A percentile compares a stretch with the other conserved stretches of the same genome.
These are phyloP conservation scores for Cartodere bifasciata DNA, from an alignment of 2,888 invertebrate species.

Conservation along the genomic window DNA sequence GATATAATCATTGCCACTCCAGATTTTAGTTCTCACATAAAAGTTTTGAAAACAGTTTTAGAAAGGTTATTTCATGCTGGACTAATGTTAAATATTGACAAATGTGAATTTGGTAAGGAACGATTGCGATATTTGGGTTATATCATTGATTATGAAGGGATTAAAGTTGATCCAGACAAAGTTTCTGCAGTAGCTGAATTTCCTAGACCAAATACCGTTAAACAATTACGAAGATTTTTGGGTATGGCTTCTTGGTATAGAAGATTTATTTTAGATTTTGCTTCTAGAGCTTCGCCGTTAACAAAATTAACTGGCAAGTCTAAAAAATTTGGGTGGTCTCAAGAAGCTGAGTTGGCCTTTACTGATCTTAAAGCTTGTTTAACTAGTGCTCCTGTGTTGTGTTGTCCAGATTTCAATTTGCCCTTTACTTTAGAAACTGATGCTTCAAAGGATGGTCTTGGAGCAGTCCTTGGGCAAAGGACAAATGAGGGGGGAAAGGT, in stretches of 20 bases:
- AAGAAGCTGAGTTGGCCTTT: background rate
- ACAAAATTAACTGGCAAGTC: background rate
- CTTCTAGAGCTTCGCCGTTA: background rate
- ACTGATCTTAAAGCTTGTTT: background rate
- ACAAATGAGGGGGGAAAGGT: background rate
- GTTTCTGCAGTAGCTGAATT: no score
- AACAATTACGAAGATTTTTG: no score
- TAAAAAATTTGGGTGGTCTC: background rate
- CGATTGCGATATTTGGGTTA: no score
- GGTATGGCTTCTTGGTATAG: background rate
- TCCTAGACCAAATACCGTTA: no score
- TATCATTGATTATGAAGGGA: no score
- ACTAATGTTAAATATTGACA: no score
- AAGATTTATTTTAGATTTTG: background rate
- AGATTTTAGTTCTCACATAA: no score
- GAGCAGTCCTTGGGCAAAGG: background rate
- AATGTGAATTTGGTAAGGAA: no score
- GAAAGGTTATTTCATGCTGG: no score
- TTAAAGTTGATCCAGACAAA: no score
- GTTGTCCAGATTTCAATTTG: background rate
- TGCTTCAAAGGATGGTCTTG: background rate
- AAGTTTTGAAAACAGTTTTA: no score
- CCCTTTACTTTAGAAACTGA: background rate
- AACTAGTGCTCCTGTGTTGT: background rate
- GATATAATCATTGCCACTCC: no score